Conservation (phyloP, 2,797 vertebrate genomes). For the Steatocranus sp. region DNA sequence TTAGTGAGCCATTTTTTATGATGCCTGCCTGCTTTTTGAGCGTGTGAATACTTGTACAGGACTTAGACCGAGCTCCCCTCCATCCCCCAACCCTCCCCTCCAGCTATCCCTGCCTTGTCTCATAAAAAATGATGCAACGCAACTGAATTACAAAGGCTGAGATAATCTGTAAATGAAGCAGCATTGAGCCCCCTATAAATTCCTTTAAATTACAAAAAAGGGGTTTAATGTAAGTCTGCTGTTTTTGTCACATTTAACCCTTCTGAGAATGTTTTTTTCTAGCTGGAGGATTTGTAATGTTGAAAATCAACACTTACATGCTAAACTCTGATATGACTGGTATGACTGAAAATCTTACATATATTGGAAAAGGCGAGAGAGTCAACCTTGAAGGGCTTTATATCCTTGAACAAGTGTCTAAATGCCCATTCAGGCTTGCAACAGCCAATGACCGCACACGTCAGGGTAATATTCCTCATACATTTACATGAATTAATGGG, state of each 20-base stretch:
- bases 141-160: constrained; percentile 58
- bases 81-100: constrained; percentile 53
- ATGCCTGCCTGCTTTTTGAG: constrained; percentile 56
- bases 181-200: constrained; percentile 48
- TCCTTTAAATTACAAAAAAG: constrained; percentile 36
- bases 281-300: neutral
- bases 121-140: constrained; percentile 63
- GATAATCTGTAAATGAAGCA: constrained; percentile 52
- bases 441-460: neutral
- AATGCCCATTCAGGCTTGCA: neutral
- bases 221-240: constrained; percentile 19
- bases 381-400: neutral
- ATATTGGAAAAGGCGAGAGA: neutral
- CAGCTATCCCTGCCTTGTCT: constrained; percentile 52
- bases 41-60: constrained; percentile 61
- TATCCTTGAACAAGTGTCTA: neutral
- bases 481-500: neutral
- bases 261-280: neutral
- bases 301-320: neutral
- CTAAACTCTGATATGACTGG: neutral
- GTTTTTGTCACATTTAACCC: constrained; percentile 24
- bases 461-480: neutral
- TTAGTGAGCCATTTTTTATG: constrained; percentile 71
- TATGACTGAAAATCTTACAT: neutral
- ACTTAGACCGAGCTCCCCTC: constrained; percentile 45